Percentiles rank a stretch among this genome's conserved stretches.
Conservation (phyloP, 1,140 invertebrate genomes). For the Drosophila navojoa region DNA sequence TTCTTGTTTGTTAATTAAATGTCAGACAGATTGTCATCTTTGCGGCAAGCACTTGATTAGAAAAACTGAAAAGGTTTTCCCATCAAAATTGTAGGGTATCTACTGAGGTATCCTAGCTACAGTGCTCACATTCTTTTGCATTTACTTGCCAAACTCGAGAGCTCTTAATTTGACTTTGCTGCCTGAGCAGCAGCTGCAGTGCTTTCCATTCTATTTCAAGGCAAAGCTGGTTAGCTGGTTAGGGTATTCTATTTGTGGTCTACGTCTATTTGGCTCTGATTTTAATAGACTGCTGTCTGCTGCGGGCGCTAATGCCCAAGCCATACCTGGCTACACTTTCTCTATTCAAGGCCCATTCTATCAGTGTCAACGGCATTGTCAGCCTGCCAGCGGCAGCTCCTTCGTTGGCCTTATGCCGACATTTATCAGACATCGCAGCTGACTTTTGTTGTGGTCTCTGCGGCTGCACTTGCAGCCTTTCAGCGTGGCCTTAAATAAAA, state of each 20-base stretch:
- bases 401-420: conserved; percentile 38
- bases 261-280: conserved; percentile 8
- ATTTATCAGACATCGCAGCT: conserved; percentile 53
- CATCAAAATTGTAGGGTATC: background rate
- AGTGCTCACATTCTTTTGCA: background rate
- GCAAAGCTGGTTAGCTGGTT: background rate
- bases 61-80: conserved; percentile 5
- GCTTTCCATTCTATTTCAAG: background rate
- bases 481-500: conserved; percentile 27
- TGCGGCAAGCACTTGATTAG: conserved; percentile 45
- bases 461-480: conserved; percentile 41
- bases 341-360: conserved; percentile 34
- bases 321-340: conserved; percentile 21
- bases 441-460: conserved; percentile 35
- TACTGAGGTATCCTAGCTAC: background rate
- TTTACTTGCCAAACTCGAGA: background rate
- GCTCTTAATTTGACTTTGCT: conserved; percentile 4
- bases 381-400: conserved; percentile 47
- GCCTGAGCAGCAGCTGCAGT: background rate
- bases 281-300: conserved; percentile 32
- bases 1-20: conserved; percentile 63
- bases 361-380: conserved; percentile 66
- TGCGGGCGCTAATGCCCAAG: conserved; percentile 1
- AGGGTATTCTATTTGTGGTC: conserved; percentile 17
- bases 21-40: conserved; percentile 57